Base-by-base conservation (phyloP, 2,888 invertebrate species). In the Sicus ferrugineus region DNA sequence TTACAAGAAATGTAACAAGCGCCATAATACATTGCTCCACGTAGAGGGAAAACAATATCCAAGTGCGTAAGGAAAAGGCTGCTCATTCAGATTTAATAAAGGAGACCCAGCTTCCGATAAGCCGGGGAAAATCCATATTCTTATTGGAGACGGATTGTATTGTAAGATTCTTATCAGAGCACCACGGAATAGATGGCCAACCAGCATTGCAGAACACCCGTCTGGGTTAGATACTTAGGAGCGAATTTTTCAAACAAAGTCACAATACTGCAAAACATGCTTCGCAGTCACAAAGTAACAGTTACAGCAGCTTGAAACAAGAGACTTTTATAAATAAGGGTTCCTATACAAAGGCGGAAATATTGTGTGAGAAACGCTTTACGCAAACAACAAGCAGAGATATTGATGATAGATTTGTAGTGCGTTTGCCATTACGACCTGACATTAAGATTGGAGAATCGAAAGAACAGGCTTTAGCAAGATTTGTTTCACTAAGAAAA, bases 61-160 rank as follows among this genome's bases (percentile, higher is more conserved):
- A 21, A 21, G 50, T 50, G n/a, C 50, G 50, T 9, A n/a, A n/a
- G n/a, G n/a, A n/a, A n/a, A n/a, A n/a, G n/a, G n/a, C n/a, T n/a
- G n/a, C n/a, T n/a, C n/a, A n/a, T n/a, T n/a, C n/a, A n/a, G 21
- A 21, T 19, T 19, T 21, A 50, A 50, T 19, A 2, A 6, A 52
- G 52, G 21, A 6, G 52, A 52, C 23, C 19, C 52, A 52, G 52
- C 23, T 23, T 52, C 23, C 9, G 23, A 52, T 23, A 52, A 52
- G 23, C 52, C 52, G 23, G 52, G 52, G 11, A 21, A 52, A 23
- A 52, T 52, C 23, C 21, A 52, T 23, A 2, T 52, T 19, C 52
- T 52, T 52, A 52, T 52, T 6, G 52, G 52, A 52, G 52, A 19
- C 23, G 52, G 52, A 23, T 52, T 52, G 23, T 23, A 52, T 23